phyloP scores from a whole-genome alignment of 2,113 vertebrate genomes.

The Emydocephalus ijimae region DNA sequence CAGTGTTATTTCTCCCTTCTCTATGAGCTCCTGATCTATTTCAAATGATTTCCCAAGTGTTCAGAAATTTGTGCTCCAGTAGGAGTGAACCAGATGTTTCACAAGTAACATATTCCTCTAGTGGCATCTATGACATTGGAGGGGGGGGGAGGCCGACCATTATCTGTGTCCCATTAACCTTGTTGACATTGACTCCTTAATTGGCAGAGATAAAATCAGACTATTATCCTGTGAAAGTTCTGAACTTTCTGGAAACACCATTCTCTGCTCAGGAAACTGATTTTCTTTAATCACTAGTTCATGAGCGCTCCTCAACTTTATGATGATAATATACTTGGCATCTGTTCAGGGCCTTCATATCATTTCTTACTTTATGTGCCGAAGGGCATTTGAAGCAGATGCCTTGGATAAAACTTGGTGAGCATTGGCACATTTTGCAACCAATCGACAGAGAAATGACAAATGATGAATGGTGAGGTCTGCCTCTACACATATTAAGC shows the following conservation, averaged over 20 bases:
- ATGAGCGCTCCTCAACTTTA: not conserved
- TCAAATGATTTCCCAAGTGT: not conserved
- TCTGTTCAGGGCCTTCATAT: not conserved
- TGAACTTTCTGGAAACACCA: not conserved
- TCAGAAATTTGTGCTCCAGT: not conserved
- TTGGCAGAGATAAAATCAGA: not conserved
- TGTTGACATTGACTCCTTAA: not conserved
- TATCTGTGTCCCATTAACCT: not conserved
- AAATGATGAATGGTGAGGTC: not conserved
- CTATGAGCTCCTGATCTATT: not conserved
- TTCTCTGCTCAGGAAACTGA: not conserved
- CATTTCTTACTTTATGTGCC: not conserved
- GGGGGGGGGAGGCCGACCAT: not conserved
- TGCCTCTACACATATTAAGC: not conserved
- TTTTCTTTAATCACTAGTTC: not conserved
- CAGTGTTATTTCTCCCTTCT: not conserved
- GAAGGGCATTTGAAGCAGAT: not conserved
- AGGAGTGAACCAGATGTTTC: not conserved
- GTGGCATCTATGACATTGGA: not conserved
- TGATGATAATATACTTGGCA: not conserved
- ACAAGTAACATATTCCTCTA: not conserved
- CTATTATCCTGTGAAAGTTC: not conserved
- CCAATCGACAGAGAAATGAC: not conserved
- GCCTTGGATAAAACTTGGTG: not conserved
- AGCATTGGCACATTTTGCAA: not conserved